A percentile compares a stretch with the other conserved stretches of the same genome.
These are phyloP conservation scores for Crematogaster levior DNA, from an alignment of 2,888 invertebrate species.

Conservation along the genomic window DNA sequence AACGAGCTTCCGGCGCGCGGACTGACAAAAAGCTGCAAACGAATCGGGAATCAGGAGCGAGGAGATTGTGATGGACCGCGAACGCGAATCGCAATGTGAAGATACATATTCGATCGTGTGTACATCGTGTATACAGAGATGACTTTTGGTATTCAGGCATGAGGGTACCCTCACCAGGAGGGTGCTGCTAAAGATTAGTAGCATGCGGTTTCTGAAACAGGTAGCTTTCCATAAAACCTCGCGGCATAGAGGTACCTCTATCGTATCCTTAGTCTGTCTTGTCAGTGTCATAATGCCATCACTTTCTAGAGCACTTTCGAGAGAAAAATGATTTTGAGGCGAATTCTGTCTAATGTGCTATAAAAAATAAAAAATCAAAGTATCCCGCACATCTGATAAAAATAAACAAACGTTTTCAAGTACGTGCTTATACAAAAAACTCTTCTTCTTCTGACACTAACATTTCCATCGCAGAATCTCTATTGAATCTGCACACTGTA, in stretches of 20 bases:
- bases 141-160: slow-evolving; percentile 26
- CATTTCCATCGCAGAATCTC: slow-evolving; percentile 12
- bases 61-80: slow-evolving; percentile 18
- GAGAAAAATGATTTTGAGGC: background rate
- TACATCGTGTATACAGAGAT: background rate
- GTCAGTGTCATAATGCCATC: background rate
- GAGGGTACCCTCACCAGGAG: slow-evolving; percentile 22
- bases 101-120: slow-evolving; percentile 26
- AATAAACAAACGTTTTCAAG: background rate
- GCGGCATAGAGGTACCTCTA: background rate
- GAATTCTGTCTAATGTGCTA: background rate
- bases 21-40: slow-evolving; percentile 56
- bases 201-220: slow-evolving; percentile 24
- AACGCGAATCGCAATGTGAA: slow-evolving; percentile 2
- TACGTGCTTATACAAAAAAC: background rate
- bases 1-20: slow-evolving; percentile 37
- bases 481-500: slow-evolving; percentile 17
- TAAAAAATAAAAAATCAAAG: slow-evolving; percentile 6
- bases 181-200: slow-evolving; percentile 26
- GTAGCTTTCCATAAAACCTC: background rate
- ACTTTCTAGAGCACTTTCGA: too few species aligned
- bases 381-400: background rate
- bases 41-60: slow-evolving; percentile 39
- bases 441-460: background rate
- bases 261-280: background rate